Evolutionary conservation across 2,888 invertebrate genomes (phyloP).

Genomic region (Nomada ruficornis): DNA sequence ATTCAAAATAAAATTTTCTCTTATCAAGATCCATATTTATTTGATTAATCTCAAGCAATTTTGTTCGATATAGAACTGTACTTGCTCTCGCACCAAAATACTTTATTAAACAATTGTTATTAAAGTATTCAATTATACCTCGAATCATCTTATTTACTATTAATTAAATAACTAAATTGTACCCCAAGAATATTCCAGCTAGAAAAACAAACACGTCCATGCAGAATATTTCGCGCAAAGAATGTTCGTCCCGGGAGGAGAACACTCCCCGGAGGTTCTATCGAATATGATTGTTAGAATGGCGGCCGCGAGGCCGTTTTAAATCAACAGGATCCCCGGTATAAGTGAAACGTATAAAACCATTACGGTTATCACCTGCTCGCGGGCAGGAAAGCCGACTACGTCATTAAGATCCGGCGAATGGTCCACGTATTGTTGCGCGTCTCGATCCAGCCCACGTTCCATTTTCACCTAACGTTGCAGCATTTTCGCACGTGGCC

Average conservation of each 20-base stretch:
- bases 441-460: conserved; percentile 31
- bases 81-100: no score
- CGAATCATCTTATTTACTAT: no score
- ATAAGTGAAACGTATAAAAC: conserved; percentile 79
- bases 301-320: conserved; percentile 39
- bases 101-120: no score
- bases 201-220: no score
- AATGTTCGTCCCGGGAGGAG: neutral
- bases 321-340: conserved; percentile 67
- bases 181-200: no score
- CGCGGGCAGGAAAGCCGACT: conserved; percentile 71
- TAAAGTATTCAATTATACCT: no score
- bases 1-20: no score
- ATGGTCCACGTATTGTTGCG: conserved; percentile 64
- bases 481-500: conserved; percentile 53
- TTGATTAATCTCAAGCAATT: no score
- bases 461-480: conserved; percentile 58
- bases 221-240: conserved; percentile 20
- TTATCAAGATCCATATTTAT: no score
- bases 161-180: no score
- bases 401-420: conserved; percentile 75
- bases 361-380: conserved; percentile 75
- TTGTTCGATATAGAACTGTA: no score
- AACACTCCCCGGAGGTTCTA: conserved; percentile 20
- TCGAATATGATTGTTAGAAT: neutral